Evolutionary conservation across 2,797 vertebrate species (phyloP), one percentile per base, ranked within the genome.

Genomic region (Cebuella pygmaea): DNA sequence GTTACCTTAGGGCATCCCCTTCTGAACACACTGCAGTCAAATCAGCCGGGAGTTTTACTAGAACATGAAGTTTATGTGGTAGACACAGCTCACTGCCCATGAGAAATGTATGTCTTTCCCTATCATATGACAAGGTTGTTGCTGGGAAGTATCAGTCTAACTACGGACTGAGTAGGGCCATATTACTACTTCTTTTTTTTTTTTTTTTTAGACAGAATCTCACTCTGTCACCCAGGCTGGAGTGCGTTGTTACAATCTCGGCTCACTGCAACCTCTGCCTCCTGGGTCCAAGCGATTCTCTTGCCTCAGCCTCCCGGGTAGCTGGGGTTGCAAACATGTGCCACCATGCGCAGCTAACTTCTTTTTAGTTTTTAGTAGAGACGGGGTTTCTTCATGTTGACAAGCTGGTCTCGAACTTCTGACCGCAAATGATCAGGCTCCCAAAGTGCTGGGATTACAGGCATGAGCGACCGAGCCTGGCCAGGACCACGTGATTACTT

Each of bases 381-480:
- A n/a, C 15, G 7, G 30, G 15, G 61, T 17, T n/a, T 67, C 61
- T n/a, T 33, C 30, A 67, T 4, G 61, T 67, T 67, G 61, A 33
- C 30, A 67, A n/a, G 61, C 61, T 67, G 61, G 30, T 33, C 61
- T 67, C 30, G 1, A 67, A 67, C 61, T n/a, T 15, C 33, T n/a
- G 14, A 8, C 7, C 30, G 4, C 61, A 67, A 15, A 15, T n/a
- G 61, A 67, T 67, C 15, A 0, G 15, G 7, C 15, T 67, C 61
- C 15, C 30, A 64, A 64, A 64, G 61, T 67, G 30, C 61, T 67
- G 61, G 30, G 33, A 17, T 67, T n/a, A n/a, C 7, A 67, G 61
- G 61, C 3, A 0, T 4, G 61, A 67, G 61, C 1, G 30, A n/a
- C 61, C 1, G 0, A n/a, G 1, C 15, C 19, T 64, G 61, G 30